Evolutionary conservation across 2,888 invertebrate species (phyloP).

Genomic region (Exephanes ischioxanthus): DNA sequence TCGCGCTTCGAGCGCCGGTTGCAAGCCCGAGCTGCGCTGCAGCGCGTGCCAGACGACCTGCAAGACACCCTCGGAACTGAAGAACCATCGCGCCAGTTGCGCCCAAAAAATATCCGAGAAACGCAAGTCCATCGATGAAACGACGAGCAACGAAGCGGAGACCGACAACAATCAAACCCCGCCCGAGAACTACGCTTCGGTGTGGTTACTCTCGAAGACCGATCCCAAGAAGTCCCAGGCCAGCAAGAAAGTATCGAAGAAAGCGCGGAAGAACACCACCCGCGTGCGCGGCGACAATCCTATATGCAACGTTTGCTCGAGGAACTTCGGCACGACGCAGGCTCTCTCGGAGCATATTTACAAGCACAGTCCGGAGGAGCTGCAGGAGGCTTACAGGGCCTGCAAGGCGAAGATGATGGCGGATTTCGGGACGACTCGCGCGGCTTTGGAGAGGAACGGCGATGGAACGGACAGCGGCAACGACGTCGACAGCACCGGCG

Average conservation of each 20-base stretch:
- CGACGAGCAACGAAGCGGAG: neutral
- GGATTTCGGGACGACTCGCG: slow-evolving; percentile 33
- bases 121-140: neutral
- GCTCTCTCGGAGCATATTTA: slow-evolving; percentile 77
- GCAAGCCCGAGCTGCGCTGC: slow-evolving; percentile 3
- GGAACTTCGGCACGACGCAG: slow-evolving; percentile 69
- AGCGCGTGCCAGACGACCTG: neutral
- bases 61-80: neutral
- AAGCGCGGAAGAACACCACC: neutral
- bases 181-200: slow-evolving; percentile 14
- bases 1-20: neutral
- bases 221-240: neutral
- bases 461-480: slow-evolving; percentile 16
- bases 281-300: slow-evolving; percentile 38
- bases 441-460: slow-evolving; percentile 3
- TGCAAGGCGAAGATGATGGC: slow-evolving; percentile 60
- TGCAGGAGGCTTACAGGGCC: slow-evolving; percentile 73
- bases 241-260: slow-evolving; percentile 21
- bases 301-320: slow-evolving; percentile 76
- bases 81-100: slow-evolving; percentile 24
- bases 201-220: slow-evolving; percentile 22
- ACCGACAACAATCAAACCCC: neutral
- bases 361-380: slow-evolving; percentile 76
- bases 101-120: neutral
- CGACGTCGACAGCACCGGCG: neutral